These are phyloP conservation scores for Proterorhinus semilunaris DNA, from an alignment of 2,113 vertebrate species.

Conservation along the genomic window DNA sequence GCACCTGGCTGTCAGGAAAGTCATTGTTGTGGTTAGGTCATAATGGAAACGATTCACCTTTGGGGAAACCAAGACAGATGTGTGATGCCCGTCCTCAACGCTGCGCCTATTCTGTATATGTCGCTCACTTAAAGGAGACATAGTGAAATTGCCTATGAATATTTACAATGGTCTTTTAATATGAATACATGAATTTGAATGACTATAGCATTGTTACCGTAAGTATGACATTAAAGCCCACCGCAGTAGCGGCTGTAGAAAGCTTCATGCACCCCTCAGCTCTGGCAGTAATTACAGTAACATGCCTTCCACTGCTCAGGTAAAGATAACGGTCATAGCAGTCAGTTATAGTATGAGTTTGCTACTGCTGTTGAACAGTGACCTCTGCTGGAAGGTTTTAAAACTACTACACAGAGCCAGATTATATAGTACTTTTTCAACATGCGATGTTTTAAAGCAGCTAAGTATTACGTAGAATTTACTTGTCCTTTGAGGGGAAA, in stretches of 20 bases:
- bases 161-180: neutral
- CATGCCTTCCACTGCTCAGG: neutral
- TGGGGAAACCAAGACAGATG: conserved; percentile 30
- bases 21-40: conserved; percentile 35
- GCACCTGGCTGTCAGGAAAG: conserved; percentile 50
- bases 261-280: neutral
- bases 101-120: conserved; percentile 36
- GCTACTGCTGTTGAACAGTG: conserved; percentile 63
- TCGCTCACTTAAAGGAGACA: neutral
- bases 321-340: neutral
- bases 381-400: conserved; percentile 68
- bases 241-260: neutral
- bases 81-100: conserved; percentile 37
- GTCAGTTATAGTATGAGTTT: neutral
- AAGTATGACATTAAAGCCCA: neutral
- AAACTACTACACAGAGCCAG: conserved; percentile 2
- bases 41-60: conserved; percentile 28
- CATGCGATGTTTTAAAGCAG: no score
- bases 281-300: conserved; percentile 1
- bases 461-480: no score
- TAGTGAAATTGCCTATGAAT: neutral
- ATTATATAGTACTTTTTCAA: no score
- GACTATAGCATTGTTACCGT: neutral
- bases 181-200: conserved; percentile 4
- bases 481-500: no score